phyloP scores from a whole-genome alignment of 2,797 vertebrate genomes.

The Acanthurus tractus region DNA sequence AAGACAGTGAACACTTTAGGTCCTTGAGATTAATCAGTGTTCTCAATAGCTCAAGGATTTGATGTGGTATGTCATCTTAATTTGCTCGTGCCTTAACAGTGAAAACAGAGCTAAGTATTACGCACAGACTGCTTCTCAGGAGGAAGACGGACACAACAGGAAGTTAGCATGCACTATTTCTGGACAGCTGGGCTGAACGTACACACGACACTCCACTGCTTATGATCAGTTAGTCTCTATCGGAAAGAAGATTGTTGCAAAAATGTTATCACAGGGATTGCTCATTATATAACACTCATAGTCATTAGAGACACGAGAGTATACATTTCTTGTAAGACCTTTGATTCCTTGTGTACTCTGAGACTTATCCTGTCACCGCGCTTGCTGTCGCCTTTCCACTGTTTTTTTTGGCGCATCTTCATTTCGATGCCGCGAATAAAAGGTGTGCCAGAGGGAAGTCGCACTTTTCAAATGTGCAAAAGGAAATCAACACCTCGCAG shows the following conservation, averaged over 20 bases:
- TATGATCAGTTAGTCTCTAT: not conserved
- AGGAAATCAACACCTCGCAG: constrained; percentile 42
- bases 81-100: constrained; percentile 2
- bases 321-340: constrained; percentile 6
- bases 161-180: constrained; percentile 55
- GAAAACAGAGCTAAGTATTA: not conserved
- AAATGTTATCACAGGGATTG: constrained; percentile 1
- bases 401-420: constrained; percentile 17
- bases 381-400: constrained; percentile 8
- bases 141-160: constrained; percentile 37
- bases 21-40: not conserved
- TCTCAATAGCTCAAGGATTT: not conserved
- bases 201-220: not conserved
- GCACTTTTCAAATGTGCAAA: constrained; percentile 57
- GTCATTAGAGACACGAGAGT: not conserved
- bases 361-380: constrained; percentile 1
- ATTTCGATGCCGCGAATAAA: constrained; percentile 13
- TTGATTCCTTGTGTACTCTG: constrained; percentile 5
- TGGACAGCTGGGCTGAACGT: constrained; percentile 15
- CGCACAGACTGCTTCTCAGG: constrained; percentile 4
- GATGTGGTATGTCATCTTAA: not conserved
- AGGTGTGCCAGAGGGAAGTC: constrained; percentile 47
- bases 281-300: not conserved
- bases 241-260: not conserved
- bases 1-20: not conserved